Evolutionary conservation across 2,113 vertebrate genomes (phyloP).

Genomic region (Cichladusa arquata): DNA sequence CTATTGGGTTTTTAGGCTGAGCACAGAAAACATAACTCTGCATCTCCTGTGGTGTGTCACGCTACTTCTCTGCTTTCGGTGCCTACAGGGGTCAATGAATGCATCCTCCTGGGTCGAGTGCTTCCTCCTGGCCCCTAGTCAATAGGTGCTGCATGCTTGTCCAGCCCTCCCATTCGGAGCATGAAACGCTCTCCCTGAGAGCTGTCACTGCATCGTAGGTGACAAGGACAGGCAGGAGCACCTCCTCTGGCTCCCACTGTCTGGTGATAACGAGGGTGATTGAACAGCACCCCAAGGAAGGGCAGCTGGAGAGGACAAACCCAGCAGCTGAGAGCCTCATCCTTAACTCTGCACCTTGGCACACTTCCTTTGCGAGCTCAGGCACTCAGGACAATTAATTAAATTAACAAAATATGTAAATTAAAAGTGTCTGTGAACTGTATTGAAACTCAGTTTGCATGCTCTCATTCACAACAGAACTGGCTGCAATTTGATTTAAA

Average conservation of each 20-base stretch:
- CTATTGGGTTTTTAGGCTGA: not conserved
- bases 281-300: not conserved
- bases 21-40: not conserved
- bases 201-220: not conserved
- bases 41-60: not conserved
- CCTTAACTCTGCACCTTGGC: not conserved
- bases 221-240: not conserved
- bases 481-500: constrained; percentile 46
- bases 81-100: constrained; percentile 34
- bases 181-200: not conserved
- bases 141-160: not conserved
- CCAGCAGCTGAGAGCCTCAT: not conserved
- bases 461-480: not conserved
- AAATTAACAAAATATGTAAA: constrained; percentile 27
- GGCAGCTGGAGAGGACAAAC: not conserved
- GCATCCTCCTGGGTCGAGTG: not conserved
- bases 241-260: not conserved
- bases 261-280: not conserved
- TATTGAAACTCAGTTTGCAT: constrained; percentile 19
- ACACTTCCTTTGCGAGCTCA: not conserved
- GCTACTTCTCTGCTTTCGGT: not conserved
- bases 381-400: not conserved
- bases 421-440: not conserved
- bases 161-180: not conserved
- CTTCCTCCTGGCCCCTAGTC: not conserved